Percentiles rank a stretch among this genome's conserved stretches.
These are phyloP conservation scores for Pardosa pseudoannulata DNA, from an alignment of 2,888 invertebrate genomes.

Conservation along the genomic window DNA sequence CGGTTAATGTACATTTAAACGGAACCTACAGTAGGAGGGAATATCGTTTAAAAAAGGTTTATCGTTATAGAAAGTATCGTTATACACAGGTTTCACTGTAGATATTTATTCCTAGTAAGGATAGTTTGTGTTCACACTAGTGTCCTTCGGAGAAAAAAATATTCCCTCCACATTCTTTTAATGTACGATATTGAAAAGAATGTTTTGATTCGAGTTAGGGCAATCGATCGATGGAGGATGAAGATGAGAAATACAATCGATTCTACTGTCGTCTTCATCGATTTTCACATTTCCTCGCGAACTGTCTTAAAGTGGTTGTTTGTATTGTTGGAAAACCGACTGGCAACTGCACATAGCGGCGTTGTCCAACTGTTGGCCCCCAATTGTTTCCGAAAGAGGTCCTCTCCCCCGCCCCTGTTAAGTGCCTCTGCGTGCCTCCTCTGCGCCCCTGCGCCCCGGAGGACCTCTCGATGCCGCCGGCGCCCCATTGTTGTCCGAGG, in stretches of 20 bases:
- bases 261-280: constrained; percentile 32
- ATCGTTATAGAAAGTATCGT: too few species aligned
- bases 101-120: too few species aligned
- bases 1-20: too few species aligned
- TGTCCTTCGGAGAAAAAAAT: too few species aligned
- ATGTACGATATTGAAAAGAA: not conserved
- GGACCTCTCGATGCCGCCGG: constrained; percentile 33
- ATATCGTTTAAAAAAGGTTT: too few species aligned
- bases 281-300: constrained; percentile 34
- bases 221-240: not conserved
- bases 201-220: not conserved
- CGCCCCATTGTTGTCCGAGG: constrained; percentile 50
- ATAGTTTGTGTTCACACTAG: too few species aligned
- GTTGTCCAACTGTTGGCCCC: constrained; percentile 56
- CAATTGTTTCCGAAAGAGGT: constrained; percentile 63
- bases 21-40: too few species aligned
- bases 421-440: constrained; percentile 53
- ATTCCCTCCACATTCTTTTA: too few species aligned
- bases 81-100: too few species aligned
- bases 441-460: constrained; percentile 27
- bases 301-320: constrained; percentile 53
- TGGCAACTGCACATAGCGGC: constrained; percentile 19
- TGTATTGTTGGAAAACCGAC: constrained; percentile 39
- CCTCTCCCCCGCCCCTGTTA: constrained; percentile 2
- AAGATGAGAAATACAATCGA: not conserved